Evolutionary conservation across 2,113 vertebrate species (phyloP).

Genomic region (Cyprinus carpio): DNA sequence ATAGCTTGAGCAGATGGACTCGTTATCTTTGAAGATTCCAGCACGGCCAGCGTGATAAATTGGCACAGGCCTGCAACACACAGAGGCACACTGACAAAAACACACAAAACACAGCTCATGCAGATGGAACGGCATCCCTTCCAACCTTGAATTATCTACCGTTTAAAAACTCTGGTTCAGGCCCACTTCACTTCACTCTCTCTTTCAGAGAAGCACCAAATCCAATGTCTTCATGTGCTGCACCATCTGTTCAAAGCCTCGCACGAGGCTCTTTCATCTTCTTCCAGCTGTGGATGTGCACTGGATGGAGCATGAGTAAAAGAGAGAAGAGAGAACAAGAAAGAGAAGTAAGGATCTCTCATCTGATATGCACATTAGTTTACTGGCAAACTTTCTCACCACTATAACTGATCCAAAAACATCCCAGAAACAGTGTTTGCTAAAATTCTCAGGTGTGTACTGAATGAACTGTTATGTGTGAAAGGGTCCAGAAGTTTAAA

Average conservation of each 20-base stretch:
- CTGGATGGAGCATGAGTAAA: slow-evolving; percentile 37
- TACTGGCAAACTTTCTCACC: slow-evolving; percentile 65
- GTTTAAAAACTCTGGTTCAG: slow-evolving; percentile 69
- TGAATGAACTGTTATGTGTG: background rate
- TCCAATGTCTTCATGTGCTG: slow-evolving; percentile 57
- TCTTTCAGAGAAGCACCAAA: slow-evolving; percentile 12
- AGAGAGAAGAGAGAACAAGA: slow-evolving; percentile 22
- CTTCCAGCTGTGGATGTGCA: slow-evolving; percentile 58
- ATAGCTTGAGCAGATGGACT: slow-evolving; percentile 90
- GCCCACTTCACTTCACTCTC: slow-evolving; percentile 35
- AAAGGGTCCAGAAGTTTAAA: background rate
- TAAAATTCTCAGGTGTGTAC: background rate
- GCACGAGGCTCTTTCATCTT: slow-evolving; percentile 57
- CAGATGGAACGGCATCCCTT: slow-evolving; percentile 18
- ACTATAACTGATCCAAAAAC: slow-evolving; percentile 60
- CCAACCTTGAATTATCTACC: slow-evolving; percentile 76
- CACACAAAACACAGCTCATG: slow-evolving; percentile 22
- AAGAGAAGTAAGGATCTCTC: slow-evolving; percentile 6
- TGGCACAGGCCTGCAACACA: slow-evolving; percentile 74
- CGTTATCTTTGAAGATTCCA: slow-evolving; percentile 91
- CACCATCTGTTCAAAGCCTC: slow-evolving; percentile 55
- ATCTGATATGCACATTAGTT: slow-evolving; percentile 66
- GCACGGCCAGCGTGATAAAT: slow-evolving; percentile 88
- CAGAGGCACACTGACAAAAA: background rate
- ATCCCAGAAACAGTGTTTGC: slow-evolving; percentile 3